Conservation (phyloP, 2,888 invertebrate genomes). For the Deilephila elpenor region DNA sequence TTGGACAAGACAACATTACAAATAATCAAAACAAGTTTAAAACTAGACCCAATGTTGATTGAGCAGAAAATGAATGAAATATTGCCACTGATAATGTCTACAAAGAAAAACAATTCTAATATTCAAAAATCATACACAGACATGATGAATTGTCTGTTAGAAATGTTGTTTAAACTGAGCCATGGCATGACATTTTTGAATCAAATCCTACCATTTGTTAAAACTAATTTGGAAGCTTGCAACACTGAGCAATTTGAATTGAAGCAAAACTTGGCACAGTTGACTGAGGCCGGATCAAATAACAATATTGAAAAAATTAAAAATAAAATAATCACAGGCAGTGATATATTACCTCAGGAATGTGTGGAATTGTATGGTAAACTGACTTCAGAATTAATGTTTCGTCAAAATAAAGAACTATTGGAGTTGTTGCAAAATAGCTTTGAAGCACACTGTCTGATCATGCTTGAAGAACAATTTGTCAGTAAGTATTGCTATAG, state of each 20-base stretch:
- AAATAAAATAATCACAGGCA: conserved; percentile 64
- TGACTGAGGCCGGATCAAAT: conserved; percentile 46
- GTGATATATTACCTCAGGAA: conserved; percentile 68
- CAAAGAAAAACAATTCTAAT: conserved; percentile 61
- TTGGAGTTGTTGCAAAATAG: conserved; percentile 68
- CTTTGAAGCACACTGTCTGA: conserved; percentile 70
- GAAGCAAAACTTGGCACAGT: conserved; percentile 56
- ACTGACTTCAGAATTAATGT: conserved; percentile 75
- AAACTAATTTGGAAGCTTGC: conserved; percentile 61
- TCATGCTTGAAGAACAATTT: conserved; percentile 68
- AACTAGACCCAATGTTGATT: conserved; percentile 73
- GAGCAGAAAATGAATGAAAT: conserved; percentile 70
- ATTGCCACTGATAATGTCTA: conserved; percentile 69
- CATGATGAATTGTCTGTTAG: conserved; percentile 70
- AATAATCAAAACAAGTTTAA: conserved; percentile 69
- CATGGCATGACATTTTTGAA: conserved; percentile 69
- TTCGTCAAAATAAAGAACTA: conserved; percentile 75
- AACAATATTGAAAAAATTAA: conserved; percentile 55
- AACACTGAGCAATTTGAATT: conserved; percentile 71
- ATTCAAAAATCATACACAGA: conserved; percentile 61
- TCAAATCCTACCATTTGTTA: conserved; percentile 70
- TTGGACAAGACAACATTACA: conserved; percentile 66
- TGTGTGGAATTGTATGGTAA: conserved; percentile 72
- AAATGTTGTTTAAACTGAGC: conserved; percentile 75
- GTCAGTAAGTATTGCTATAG: conserved; percentile 63